Conservation (phyloP, 2,113 vertebrate species). For the Empidonax alnorum region DNA sequence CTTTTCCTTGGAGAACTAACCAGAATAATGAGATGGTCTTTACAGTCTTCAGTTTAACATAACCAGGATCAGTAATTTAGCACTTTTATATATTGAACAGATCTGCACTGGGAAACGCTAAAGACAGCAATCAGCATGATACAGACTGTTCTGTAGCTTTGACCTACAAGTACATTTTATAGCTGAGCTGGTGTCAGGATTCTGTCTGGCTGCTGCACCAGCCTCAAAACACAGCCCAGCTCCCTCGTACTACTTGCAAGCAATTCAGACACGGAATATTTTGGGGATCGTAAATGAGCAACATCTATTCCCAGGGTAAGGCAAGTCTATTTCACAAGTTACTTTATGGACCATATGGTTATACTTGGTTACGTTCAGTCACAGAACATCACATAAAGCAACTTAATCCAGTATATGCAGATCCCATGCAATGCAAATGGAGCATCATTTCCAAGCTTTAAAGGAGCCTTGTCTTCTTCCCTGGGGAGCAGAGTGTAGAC, state of each 20-base stretch:
- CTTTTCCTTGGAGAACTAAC: not conserved
- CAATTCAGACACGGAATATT: constrained; percentile 37
- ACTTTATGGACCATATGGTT: constrained; percentile 65
- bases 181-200: constrained; percentile 4
- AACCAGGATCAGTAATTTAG: not conserved
- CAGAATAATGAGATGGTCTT: not conserved
- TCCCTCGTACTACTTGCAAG: not conserved
- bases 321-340: constrained; percentile 65
- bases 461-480: not conserved
- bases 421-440: constrained; percentile 52
- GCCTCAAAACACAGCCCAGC: not conserved
- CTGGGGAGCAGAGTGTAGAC: not conserved
- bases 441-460: constrained; percentile 48
- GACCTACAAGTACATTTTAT: constrained; percentile 22
- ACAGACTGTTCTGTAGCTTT: constrained; percentile 7
- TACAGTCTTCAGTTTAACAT: not conserved
- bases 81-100: not conserved
- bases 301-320: constrained; percentile 54
- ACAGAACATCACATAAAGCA: constrained; percentile 59
- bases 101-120: not conserved
- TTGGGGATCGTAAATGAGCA: constrained; percentile 54
- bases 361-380: constrained; percentile 50
- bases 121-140: not conserved
- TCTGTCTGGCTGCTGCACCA: constrained; percentile 2
- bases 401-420: constrained; percentile 50